Evolutionary conservation across 2,797 vertebrate genomes (phyloP).

Genomic region (Petrocephalus schoutedeni): DNA sequence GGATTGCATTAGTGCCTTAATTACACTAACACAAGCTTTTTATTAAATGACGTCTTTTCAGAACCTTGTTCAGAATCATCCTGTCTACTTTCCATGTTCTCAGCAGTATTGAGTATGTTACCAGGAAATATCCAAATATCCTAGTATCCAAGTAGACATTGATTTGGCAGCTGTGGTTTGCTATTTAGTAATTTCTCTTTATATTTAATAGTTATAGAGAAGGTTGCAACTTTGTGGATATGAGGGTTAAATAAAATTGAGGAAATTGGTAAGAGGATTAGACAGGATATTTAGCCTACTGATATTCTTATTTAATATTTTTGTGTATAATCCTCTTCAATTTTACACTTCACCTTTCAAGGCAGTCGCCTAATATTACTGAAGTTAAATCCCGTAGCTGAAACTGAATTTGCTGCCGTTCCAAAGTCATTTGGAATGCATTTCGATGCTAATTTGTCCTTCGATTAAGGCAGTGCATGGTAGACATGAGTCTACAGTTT

Average conservation of each 20-base stretch:
- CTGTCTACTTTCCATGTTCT: neutral
- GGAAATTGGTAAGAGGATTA: conserved; percentile 51
- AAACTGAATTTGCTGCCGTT: neutral
- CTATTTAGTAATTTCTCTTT: neutral
- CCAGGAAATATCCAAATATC: neutral
- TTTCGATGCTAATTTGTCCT: neutral
- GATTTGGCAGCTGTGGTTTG: neutral
- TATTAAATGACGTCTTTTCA: neutral
- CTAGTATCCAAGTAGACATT: neutral
- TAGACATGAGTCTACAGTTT: neutral
- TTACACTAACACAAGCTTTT: neutral
- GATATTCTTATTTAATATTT: conserved; percentile 55
- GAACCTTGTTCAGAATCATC: neutral
- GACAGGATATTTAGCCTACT: conserved; percentile 37
- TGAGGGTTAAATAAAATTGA: conserved; percentile 10
- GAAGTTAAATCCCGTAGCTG: neutral
- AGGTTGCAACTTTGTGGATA: neutral
- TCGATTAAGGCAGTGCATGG: neutral
- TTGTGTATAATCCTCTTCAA: conserved; percentile 8
- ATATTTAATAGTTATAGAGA: neutral
- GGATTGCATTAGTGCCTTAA: neutral
- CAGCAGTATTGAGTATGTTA: neutral
- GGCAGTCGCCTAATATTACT: neutral
- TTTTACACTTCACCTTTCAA: neutral
- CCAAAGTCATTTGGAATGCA: neutral